Percentiles rank a stretch among this genome's conserved stretches.
phyloP scores from a whole-genome alignment of 2,797 vertebrate species.

The Sciaenops ocellatus region DNA sequence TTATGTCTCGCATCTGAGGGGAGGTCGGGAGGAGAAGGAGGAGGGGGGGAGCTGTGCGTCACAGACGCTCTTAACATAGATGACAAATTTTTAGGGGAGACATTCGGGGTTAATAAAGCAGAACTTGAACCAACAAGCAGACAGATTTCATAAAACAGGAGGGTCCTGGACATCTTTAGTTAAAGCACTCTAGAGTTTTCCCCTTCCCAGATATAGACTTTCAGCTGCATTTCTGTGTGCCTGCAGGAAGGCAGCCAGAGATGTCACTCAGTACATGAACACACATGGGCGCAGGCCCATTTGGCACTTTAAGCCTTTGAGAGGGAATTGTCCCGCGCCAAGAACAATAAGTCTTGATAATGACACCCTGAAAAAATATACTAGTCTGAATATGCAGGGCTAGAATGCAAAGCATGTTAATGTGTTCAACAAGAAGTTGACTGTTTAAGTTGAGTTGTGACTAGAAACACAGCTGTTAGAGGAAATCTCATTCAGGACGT shows the following conservation, averaged over 20 bases:
- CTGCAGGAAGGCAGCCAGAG: constrained; percentile 48
- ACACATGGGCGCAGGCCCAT: constrained; percentile 53
- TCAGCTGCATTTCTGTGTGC: constrained; percentile 41
- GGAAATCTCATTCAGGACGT: not conserved
- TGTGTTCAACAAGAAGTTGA: constrained; percentile 20
- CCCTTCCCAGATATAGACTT: constrained; percentile 44
- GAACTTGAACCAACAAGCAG: constrained; percentile 62
- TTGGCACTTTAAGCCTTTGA: constrained; percentile 56
- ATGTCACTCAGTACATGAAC: constrained; percentile 64
- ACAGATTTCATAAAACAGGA: constrained; percentile 61
- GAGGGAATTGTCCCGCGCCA: constrained; percentile 49
- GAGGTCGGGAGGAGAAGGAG: constrained; percentile 25
- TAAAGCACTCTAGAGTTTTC: constrained; percentile 25
- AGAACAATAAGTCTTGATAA: constrained; percentile 61
- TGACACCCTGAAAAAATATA: constrained; percentile 45
- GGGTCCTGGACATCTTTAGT: constrained; percentile 11
- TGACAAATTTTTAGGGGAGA: constrained; percentile 67
- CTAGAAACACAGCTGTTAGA: constrained; percentile 4
- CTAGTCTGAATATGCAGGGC: constrained; percentile 28
- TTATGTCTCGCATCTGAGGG: constrained; percentile 79
- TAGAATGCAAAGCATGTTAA: constrained; percentile 44
- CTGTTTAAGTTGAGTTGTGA: not conserved
- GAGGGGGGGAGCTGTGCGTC: constrained; percentile 62
- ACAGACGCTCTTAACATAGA: constrained; percentile 71
- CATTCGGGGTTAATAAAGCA: constrained; percentile 73